Conservation (phyloP, 2,888 invertebrate species). For the Busseola fusca region DNA sequence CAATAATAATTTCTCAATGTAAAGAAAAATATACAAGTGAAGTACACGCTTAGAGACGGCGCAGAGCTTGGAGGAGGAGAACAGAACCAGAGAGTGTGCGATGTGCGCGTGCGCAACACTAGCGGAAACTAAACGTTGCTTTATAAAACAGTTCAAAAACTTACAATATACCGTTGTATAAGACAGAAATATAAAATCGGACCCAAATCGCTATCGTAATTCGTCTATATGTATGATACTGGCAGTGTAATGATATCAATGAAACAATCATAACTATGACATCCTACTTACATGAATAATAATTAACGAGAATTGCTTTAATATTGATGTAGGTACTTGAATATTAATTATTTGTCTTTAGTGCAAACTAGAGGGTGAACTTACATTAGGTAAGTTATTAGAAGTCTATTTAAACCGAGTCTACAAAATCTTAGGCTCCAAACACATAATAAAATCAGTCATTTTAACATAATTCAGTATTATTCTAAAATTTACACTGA, state of each 20-base stretch:
- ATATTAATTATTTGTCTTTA: constrained; percentile 78
- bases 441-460: constrained; percentile 89
- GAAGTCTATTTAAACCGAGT: constrained; percentile 85
- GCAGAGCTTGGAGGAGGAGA: constrained; percentile 75
- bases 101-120: constrained; percentile 60
- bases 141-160: constrained; percentile 85
- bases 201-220: constrained; percentile 85
- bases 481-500: constrained; percentile 88
- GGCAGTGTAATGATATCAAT: constrained; percentile 87
- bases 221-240: constrained; percentile 86
- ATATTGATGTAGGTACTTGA: constrained; percentile 81
- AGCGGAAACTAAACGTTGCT: constrained; percentile 67
- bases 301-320: constrained; percentile 88
- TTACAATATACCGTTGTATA: constrained; percentile 85
- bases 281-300: constrained; percentile 86
- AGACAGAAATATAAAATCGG: constrained; percentile 88
- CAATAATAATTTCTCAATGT: constrained; percentile 47
- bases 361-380: constrained; percentile 88
- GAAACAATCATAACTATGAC: constrained; percentile 78
- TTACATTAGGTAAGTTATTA: constrained; percentile 82
- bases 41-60: constrained; percentile 68
- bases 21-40: constrained; percentile 49
- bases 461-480: constrained; percentile 88
- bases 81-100: constrained; percentile 57
- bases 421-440: constrained; percentile 88